Conservation (phyloP, 2,888 invertebrate species). For the Plagiodera versicolora region DNA sequence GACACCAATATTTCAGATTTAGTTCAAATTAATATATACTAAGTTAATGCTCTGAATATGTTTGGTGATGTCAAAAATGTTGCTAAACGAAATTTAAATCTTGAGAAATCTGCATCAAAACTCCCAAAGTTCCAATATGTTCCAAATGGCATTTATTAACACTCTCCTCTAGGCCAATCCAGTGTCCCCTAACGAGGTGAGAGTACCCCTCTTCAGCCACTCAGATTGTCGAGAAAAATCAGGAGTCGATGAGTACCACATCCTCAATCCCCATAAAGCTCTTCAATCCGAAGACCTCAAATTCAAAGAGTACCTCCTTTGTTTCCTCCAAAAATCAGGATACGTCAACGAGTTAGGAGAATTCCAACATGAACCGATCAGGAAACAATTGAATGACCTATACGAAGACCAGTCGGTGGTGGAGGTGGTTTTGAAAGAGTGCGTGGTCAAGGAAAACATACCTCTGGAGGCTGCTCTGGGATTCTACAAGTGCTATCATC, state of each 20-base stretch:
- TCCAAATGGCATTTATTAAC: too few species aligned
- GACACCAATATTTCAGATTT: too few species aligned
- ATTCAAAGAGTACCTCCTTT: conserved; percentile 9
- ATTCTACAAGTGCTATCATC: conserved; percentile 5
- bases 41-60: too few species aligned
- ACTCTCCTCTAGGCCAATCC: not conserved
- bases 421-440: not conserved
- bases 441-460: not conserved
- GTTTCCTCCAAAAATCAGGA: not conserved
- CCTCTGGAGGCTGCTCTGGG: conserved; percentile 4
- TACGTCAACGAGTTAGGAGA: conserved; percentile 10
- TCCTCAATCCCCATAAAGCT: not conserved
- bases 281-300: not conserved
- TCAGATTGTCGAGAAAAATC: not conserved
- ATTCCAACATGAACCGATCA: conserved; percentile 4
- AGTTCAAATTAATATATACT: too few species aligned
- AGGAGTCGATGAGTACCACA: not conserved
- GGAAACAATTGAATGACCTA: not conserved
- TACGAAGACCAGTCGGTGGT: not conserved
- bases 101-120: too few species aligned
- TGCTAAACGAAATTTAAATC: too few species aligned
- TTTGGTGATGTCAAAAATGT: too few species aligned
- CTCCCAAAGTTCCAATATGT: too few species aligned
- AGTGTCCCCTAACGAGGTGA: not conserved
- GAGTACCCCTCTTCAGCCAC: not conserved